These are phyloP conservation scores for Mimachlamys varia DNA, from an alignment of 2,888 invertebrate species.

Conservation along the genomic window DNA sequence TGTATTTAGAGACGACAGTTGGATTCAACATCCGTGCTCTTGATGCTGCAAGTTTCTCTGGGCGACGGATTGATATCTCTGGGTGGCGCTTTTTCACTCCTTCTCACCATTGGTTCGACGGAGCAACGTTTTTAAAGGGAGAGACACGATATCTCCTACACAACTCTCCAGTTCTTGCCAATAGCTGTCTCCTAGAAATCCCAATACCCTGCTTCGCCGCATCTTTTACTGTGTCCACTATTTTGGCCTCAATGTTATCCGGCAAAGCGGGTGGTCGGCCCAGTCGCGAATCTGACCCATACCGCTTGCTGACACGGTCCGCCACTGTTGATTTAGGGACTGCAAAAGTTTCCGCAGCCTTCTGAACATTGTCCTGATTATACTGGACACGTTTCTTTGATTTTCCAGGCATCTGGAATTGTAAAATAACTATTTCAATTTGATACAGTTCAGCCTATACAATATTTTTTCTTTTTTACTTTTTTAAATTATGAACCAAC, in stretches of 20 bases:
- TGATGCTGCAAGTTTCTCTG: constrained; percentile 44
- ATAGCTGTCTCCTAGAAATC: background rate
- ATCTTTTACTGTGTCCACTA: background rate
- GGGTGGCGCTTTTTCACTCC: constrained; percentile 40
- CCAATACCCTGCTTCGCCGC: background rate
- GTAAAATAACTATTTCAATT: background rate
- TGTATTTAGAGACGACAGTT: background rate
- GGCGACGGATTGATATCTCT: constrained; percentile 29
- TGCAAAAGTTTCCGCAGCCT: background rate
- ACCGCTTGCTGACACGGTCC: background rate
- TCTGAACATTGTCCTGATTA: background rate
- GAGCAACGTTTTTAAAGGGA: background rate
- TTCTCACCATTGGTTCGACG: background rate
- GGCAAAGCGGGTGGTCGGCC: background rate
- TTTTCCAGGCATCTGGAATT: background rate
- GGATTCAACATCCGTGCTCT: constrained; percentile 38
- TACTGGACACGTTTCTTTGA: background rate
- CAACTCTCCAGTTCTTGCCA: background rate
- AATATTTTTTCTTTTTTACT: background rate
- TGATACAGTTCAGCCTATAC: background rate
- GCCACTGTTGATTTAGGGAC: background rate
- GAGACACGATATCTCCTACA: background rate
- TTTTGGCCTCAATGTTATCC: background rate
- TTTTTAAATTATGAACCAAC: no score
- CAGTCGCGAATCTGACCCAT: background rate